These are phyloP conservation scores for Oreortyx pictus DNA, from an alignment of 2,797 vertebrate genomes.

Conservation along the genomic window DNA sequence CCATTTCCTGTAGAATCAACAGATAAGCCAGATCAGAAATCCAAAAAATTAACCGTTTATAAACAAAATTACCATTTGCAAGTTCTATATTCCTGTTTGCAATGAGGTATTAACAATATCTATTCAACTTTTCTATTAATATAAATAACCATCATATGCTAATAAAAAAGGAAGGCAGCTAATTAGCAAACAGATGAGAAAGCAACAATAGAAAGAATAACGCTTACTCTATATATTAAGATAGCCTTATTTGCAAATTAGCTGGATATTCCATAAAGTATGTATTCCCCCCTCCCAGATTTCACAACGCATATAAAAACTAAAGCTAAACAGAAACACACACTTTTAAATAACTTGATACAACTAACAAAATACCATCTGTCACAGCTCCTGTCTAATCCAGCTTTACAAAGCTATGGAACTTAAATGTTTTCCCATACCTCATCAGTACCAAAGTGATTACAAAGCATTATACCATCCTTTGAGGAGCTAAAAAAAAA, in stretches of 20 bases:
- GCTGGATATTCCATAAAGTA: not conserved
- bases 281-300: not conserved
- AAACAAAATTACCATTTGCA: not conserved
- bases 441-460: conserved; percentile 33
- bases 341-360: conserved; percentile 12
- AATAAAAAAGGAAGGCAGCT: not conserved
- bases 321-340: not conserved
- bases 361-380: conserved; percentile 42
- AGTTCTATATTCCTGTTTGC: not conserved
- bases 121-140: not conserved
- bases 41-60: not conserved
- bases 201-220: not conserved
- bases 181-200: not conserved
- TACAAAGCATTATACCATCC: conserved; percentile 50
- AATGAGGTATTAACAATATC: not conserved
- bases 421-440: conserved; percentile 52
- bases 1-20: not conserved
- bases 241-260: conserved; percentile 35
- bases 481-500: conserved; percentile 55
- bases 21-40: not conserved
- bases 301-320: not conserved
- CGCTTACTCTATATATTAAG: not conserved
- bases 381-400: not conserved
- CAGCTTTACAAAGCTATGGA: not conserved
- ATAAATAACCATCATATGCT: not conserved